These are phyloP conservation scores for Dasyornis broadbenti DNA, from an alignment of 2,113 vertebrate genomes.

Conservation along the genomic window DNA sequence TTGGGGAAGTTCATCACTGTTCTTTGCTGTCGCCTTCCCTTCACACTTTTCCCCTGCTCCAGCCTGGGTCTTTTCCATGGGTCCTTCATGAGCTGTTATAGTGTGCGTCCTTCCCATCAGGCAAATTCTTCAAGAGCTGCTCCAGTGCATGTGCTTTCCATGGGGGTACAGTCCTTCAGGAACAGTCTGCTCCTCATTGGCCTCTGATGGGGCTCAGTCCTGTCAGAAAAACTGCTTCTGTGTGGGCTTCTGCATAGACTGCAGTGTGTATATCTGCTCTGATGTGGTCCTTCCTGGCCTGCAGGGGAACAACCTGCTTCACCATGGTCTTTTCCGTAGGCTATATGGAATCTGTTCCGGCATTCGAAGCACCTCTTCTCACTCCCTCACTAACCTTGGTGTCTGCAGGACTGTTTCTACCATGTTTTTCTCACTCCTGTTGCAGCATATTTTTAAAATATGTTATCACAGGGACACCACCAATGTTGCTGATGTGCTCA, in stretches of 20 bases:
- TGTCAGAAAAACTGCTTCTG: neutral
- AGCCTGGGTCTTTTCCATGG: neutral
- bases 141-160: neutral
- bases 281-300: neutral
- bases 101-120: neutral
- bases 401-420: neutral
- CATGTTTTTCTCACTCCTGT: neutral
- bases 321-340: neutral
- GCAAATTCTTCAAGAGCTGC: neutral
- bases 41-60: neutral
- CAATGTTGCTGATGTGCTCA: neutral
- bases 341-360: neutral
- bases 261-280: neutral
- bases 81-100: neutral
- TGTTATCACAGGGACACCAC: neutral
- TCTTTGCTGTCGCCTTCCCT: neutral
- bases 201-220: neutral
- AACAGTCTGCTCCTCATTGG: neutral
- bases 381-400: neutral
- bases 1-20: no score
- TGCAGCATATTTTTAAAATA: neutral
- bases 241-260: neutral
- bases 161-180: neutral
- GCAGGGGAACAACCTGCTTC: neutral
- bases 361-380: neutral